These are phyloP conservation scores for Monoplex corrugatus DNA, from an alignment of 2,888 invertebrate genomes.

Conservation along the genomic window DNA sequence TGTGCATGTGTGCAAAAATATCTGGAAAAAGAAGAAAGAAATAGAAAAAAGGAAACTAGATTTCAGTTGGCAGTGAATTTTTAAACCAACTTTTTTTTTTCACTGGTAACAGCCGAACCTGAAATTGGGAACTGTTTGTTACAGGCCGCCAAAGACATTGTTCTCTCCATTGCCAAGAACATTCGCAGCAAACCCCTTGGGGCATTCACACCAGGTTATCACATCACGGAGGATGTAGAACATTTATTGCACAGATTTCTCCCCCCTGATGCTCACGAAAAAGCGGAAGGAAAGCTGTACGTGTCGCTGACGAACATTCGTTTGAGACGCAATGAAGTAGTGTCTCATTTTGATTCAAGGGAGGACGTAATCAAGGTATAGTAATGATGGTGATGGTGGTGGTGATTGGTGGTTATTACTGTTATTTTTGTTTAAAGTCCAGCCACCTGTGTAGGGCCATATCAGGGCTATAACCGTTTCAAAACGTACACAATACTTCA, in stretches of 20 bases:
- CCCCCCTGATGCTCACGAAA: conserved; percentile 89
- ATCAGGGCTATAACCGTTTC: no score
- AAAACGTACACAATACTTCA: no score
- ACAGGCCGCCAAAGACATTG: conserved; percentile 93
- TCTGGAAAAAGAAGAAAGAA: no score
- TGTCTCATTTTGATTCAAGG: conserved; percentile 93
- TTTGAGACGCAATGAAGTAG: conserved; percentile 96
- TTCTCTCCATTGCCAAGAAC: conserved; percentile 92
- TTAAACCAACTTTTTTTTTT: neutral
- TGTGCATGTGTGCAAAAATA: no score
- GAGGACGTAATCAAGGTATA: conserved; percentile 95
- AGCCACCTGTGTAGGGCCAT: no score
- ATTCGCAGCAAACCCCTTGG: conserved; percentile 92
- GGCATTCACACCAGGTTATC: conserved; percentile 97
- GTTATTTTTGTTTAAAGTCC: no score
- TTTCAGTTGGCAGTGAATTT: neutral
- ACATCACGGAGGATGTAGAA: conserved; percentile 92
- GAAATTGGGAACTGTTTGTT: neutral
- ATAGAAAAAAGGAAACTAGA: no score
- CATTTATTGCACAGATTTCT: conserved; percentile 89
- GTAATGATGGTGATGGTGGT: neutral
- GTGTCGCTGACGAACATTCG: conserved; percentile 95
- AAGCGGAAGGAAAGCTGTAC: conserved; percentile 94
- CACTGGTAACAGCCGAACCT: neutral
- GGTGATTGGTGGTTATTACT: no score